A percentile compares a stretch with the other conserved stretches of the same genome.
These are phyloP conservation scores for Argyrosomus regius DNA, from an alignment of 2,797 vertebrate genomes.

Conservation along the genomic window DNA sequence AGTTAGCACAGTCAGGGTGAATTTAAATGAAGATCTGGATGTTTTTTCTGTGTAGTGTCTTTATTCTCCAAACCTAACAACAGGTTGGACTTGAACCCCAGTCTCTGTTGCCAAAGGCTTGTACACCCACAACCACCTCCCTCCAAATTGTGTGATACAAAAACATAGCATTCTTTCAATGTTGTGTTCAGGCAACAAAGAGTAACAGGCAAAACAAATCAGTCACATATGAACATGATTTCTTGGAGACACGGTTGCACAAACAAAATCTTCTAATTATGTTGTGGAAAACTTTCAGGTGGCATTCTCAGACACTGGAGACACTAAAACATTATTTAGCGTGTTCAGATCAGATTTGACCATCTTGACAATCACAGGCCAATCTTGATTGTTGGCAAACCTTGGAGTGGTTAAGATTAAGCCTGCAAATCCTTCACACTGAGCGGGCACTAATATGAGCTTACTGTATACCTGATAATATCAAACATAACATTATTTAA, in stretches of 20 bases:
- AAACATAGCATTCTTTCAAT: not conserved
- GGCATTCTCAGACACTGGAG: not conserved
- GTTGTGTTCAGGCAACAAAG: not conserved
- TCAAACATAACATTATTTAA: slow-evolving; percentile 29
- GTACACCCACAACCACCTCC: not conserved
- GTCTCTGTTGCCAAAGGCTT: not conserved
- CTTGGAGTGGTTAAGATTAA: not conserved
- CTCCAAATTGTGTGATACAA: not conserved
- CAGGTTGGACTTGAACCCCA: not conserved
- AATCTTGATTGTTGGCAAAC: slow-evolving; percentile 22
- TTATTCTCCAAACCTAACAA: not conserved
- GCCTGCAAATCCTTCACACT: not conserved
- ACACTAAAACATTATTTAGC: not conserved
- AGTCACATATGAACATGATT: not conserved
- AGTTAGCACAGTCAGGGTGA: not conserved
- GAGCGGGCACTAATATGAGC: slow-evolving; percentile 29
- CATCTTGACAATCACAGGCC: slow-evolving; percentile 13
- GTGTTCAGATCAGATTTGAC: slow-evolving; percentile 19
- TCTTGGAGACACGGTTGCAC: not conserved
- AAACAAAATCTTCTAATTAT: not conserved
- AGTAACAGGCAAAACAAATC: not conserved
- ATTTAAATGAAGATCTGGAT: slow-evolving; percentile 1
- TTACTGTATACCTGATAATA: slow-evolving; percentile 34
- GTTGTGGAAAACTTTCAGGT: not conserved
- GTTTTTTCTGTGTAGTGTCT: not conserved